Base-by-base conservation (phyloP, 2,113 vertebrate genomes). In the Apistogramma diplotaenia region DNA sequence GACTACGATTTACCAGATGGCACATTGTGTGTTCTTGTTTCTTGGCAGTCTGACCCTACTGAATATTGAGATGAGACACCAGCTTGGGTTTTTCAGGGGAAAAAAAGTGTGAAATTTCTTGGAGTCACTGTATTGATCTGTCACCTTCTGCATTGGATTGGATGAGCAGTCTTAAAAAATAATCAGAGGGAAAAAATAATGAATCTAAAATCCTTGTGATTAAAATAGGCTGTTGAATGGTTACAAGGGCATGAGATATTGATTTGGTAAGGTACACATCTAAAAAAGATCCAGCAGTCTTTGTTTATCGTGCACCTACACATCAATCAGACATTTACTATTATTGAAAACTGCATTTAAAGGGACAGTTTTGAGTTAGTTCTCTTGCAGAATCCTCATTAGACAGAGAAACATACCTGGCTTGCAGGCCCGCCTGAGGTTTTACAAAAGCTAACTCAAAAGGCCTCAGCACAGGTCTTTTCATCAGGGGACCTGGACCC, bases 1-100 rank as follows among this genome's bases (percentile, higher is more conserved):
- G 81, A 86, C 87, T 85, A 78, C 2, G 73, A 83, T 89, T 91
- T 92, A 92, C 90, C 94, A 95, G 94, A 95, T 95, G 95, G 94
- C 89, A 84, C 91, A 82, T 92, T 92, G 90, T 93, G 88, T 89
- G 91, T 92, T 93, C 86, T 85, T 88, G 79, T 87, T 90, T 93
- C 88, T 92, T 92, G 94, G 91, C 90, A 93, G 89, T 91, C 74
- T 91, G 91, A 93, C 91, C 90, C 93, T 88, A 54, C 83, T 89
- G 91, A 94, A 93, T 94, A 91, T 93, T 92, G 81, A 91, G 87
- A 92, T 89, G 91, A 89, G 89, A 91, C 76, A 90, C 86, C 89
- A 94, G 89, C 92, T 91, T 92, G 89, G 87, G 78, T 90, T 83
- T 83, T 90, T 81, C 70, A 54, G 56, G 70, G n/a, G n/a, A n/a